phyloP scores from a whole-genome alignment of 64 coral and sea anemone genomes.

The Stichodactyla helianthus region DNA sequence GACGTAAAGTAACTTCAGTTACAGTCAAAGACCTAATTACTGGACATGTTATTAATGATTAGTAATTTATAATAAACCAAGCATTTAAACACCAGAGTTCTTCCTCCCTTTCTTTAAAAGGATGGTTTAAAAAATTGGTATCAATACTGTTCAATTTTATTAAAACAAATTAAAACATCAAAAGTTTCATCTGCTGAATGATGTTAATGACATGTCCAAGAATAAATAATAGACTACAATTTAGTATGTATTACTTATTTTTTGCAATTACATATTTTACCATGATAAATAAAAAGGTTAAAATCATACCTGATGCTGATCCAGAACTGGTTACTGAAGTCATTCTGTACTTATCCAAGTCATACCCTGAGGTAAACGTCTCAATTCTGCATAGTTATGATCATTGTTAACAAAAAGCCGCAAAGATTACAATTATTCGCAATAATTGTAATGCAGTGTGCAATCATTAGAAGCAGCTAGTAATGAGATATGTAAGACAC shows the following conservation, averaged over 20 bases:
- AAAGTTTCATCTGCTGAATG: no score
- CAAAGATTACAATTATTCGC: no score
- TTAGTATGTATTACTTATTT: background rate
- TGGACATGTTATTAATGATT: background rate
- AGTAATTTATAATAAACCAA: background rate
- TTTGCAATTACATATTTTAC: background rate
- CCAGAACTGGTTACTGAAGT: conserved; percentile 48
- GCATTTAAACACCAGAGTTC: no score
- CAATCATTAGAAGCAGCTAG: no score
- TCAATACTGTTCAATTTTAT: no score
- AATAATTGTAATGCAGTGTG: no score
- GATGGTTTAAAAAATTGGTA: no score
- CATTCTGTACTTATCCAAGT: conserved; percentile 55
- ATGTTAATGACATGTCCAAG: background rate
- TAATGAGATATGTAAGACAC: no score
- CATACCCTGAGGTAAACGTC: conserved; percentile 54
- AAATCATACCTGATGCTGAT: conserved; percentile 60
- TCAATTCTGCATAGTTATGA: background rate
- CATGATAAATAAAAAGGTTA: background rate
- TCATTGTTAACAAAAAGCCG: background rate
- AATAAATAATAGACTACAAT: background rate
- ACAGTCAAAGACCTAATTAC: background rate
- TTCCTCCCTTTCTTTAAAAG: no score
- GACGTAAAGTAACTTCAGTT: background rate
- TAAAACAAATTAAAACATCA: no score